A percentile compares a stretch with the other conserved stretches of the same genome.
phyloP scores from a whole-genome alignment of 1,140 invertebrate species.

The Lordiphosa collinella region DNA sequence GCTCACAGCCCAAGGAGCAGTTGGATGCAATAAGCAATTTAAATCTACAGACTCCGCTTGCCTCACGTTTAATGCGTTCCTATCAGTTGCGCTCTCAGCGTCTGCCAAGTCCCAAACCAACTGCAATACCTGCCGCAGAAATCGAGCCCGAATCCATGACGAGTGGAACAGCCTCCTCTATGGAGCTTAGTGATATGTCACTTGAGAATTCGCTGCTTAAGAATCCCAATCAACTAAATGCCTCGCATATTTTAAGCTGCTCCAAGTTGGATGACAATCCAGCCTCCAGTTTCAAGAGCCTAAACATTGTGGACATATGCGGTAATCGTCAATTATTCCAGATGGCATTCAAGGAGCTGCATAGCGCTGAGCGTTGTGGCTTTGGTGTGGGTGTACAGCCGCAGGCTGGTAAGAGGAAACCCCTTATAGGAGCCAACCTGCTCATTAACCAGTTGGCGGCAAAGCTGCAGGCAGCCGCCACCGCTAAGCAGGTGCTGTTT shows the following conservation, averaged over 20 bases:
- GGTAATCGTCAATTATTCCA: constrained; percentile 52
- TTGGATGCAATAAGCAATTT: constrained; percentile 3
- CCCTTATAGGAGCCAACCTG: constrained; percentile 80
- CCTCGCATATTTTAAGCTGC: constrained; percentile 67
- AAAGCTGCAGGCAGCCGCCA: constrained; percentile 27
- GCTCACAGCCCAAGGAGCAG: constrained; percentile 51
- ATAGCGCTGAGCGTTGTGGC: constrained; percentile 39
- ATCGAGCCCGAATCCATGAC: neutral
- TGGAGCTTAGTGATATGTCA: constrained; percentile 63
- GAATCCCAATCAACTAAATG: constrained; percentile 61
- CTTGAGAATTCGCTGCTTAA: constrained; percentile 61
- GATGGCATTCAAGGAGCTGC: constrained; percentile 38
- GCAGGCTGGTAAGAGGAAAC: constrained; percentile 43
- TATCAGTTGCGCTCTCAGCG: constrained; percentile 48
- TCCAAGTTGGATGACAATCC: constrained; percentile 51
- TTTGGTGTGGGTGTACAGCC: constrained; percentile 58
- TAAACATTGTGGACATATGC: constrained; percentile 63
- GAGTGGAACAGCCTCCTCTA: constrained; percentile 24
- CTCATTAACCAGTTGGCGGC: constrained; percentile 62
- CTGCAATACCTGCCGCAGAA: neutral
- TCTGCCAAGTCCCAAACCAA: constrained; percentile 23
- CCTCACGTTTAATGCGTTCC: constrained; percentile 45
- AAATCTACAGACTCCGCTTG: constrained; percentile 35
- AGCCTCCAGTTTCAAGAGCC: constrained; percentile 47
- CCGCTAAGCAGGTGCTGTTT: constrained; percentile 26